Percentiles rank a stretch among this genome's conserved stretches.
These are phyloP conservation scores for Erethizon dorsatum DNA, from an alignment of 2,797 vertebrate genomes.

Conservation along the genomic window DNA sequence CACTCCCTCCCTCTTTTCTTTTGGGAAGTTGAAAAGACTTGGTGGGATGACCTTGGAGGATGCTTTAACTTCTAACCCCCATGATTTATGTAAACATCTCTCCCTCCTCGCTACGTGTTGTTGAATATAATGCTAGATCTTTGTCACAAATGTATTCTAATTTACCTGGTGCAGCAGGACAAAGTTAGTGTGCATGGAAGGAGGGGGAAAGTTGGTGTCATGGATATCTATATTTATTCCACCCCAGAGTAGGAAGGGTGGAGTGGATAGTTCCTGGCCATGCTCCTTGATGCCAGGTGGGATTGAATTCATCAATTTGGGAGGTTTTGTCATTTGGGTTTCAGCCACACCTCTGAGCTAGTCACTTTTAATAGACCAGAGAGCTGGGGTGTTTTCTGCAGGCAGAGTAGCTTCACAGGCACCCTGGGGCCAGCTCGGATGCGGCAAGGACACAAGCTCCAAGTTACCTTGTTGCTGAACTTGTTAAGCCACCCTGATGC, in stretches of 20 bases:
- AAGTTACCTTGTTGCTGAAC: background rate
- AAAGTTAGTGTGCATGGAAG: background rate
- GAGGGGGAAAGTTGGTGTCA: constrained; percentile 49
- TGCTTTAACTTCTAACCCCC: background rate
- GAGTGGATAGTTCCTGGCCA: background rate
- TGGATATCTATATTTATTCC: constrained; percentile 44
- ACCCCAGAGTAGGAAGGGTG: constrained; percentile 22
- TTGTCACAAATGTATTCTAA: background rate
- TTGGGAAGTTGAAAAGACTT: background rate
- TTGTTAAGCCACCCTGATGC: background rate
- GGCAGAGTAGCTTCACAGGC: background rate
- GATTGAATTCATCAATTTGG: constrained; percentile 69
- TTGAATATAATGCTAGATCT: background rate
- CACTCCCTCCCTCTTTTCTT: background rate
- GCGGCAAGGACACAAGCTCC: background rate
- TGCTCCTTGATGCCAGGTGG: constrained; percentile 35
- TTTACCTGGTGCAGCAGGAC: background rate
- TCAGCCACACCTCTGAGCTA: constrained; percentile 59
- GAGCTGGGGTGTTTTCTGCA: constrained; percentile 16
- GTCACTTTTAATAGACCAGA: constrained; percentile 69
- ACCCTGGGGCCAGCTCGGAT: background rate
- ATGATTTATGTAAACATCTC: background rate
- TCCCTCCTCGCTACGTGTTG: background rate
- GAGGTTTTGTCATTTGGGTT: constrained; percentile 45
- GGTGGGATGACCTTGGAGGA: background rate